Evolutionary conservation across 2,113 vertebrate species (phyloP).

Genomic region (Apteryx owenii): DNA sequence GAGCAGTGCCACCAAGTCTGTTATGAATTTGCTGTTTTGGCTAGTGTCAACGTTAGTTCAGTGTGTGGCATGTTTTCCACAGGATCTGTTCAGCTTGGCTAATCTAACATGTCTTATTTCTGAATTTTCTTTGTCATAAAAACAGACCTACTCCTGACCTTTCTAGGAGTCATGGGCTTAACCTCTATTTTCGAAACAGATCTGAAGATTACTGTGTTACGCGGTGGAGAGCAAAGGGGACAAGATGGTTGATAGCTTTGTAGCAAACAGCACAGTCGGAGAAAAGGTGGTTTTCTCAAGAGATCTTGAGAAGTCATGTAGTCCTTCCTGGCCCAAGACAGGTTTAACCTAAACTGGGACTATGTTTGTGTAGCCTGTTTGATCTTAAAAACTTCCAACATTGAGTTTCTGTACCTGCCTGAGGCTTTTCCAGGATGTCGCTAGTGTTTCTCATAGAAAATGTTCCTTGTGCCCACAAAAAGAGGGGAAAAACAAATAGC

Average conservation of each 20-base stretch:
- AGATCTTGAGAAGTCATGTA: background rate
- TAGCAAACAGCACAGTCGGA: background rate
- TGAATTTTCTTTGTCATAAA: constrained; percentile 1
- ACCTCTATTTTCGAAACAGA: background rate
- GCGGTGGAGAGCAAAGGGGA: background rate
- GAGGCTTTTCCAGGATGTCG: background rate
- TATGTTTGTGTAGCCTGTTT: background rate
- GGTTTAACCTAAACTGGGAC: background rate
- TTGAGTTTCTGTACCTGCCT: background rate
- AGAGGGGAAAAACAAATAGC: background rate
- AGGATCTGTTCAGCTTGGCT: background rate
- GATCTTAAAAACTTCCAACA: background rate
- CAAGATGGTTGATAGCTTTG: background rate
- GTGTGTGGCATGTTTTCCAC: background rate
- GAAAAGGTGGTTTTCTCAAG: background rate
- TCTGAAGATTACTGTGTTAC: background rate
- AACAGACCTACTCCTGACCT: background rate
- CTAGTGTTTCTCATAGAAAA: background rate
- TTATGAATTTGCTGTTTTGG: background rate
- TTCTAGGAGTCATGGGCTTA: background rate
- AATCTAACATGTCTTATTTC: background rate
- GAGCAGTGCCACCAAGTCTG: background rate
- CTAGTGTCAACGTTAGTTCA: background rate
- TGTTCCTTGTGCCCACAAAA: background rate
- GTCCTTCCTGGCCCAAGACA: background rate